Evolutionary conservation across 2,797 vertebrate genomes (phyloP).

Genomic region (Echiichthys vipera): DNA sequence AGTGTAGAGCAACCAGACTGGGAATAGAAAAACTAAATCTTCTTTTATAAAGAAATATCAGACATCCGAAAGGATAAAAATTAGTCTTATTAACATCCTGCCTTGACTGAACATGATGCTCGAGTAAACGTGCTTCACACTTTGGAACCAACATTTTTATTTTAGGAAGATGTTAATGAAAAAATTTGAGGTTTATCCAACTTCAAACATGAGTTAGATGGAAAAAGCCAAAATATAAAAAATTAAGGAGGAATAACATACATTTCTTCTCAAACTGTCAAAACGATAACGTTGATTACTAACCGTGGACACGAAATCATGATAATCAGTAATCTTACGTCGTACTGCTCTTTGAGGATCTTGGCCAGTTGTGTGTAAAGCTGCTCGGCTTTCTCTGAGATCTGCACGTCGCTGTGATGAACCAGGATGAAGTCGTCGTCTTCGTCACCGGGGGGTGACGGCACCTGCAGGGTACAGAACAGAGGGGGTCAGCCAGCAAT

Average conservation of each 20-base stretch:
- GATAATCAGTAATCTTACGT: constrained; percentile 78
- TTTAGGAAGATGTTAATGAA: not conserved
- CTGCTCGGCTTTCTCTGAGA: constrained; percentile 91
- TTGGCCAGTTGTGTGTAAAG: constrained; percentile 91
- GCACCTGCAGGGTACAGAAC: constrained; percentile 83
- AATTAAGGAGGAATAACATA: no score
- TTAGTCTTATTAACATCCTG: not conserved
- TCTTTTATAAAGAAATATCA: no score
- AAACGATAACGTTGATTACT: not conserved
- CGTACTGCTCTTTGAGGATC: constrained; percentile 91
- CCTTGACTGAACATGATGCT: not conserved
- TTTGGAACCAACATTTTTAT: not conserved
- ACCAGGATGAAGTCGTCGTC: constrained; percentile 95
- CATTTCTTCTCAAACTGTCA: not conserved
- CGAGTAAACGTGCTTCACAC: not conserved
- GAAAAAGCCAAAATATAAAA: no score
- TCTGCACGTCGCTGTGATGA: constrained; percentile 91
- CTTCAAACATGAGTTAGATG: not conserved
- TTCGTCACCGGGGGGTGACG: constrained; percentile 92
- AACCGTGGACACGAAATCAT: fast-evolving
- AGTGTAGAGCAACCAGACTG: not conserved
- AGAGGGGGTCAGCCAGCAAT: not conserved
- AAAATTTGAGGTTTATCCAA: not conserved
- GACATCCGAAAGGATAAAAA: no score
- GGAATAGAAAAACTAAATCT: not conserved